phyloP scores from a whole-genome alignment of 2,888 invertebrate genomes.

The Melanargia galathea region DNA sequence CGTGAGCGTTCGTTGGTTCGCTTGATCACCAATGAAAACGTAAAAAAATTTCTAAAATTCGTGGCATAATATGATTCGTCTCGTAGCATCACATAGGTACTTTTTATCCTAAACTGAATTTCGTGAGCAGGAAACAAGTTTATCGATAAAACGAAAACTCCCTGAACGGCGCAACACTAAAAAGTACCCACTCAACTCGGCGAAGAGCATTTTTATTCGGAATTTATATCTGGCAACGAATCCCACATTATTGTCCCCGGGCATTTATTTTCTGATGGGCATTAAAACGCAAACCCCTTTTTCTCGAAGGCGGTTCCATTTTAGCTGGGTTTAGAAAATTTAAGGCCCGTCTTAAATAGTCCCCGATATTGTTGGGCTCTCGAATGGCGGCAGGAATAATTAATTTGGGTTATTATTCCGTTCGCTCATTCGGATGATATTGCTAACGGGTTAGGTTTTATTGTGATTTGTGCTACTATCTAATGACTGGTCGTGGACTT shows the following conservation, averaged over 20 bases:
- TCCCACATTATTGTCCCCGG: slow-evolving; percentile 80
- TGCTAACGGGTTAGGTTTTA: slow-evolving; percentile 12
- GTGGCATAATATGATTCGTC: no score
- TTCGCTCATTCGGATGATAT: slow-evolving; percentile 69
- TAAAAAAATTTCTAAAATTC: no score
- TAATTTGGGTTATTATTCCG: slow-evolving; percentile 76
- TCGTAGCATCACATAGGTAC: no score
- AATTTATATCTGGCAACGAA: slow-evolving; percentile 79
- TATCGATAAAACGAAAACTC: background rate
- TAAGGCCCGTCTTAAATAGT: slow-evolving; percentile 70
- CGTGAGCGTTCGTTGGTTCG: no score
- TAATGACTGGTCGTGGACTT: background rate
- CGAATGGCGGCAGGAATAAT: slow-evolving; percentile 68
- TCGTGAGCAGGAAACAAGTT: no score
- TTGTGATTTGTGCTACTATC: background rate
- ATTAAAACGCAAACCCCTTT: slow-evolving; percentile 81
- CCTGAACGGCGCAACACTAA: slow-evolving; percentile 48
- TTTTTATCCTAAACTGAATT: no score
- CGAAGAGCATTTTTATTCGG: slow-evolving; percentile 75
- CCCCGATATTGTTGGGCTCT: slow-evolving; percentile 60
- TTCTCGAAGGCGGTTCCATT: slow-evolving; percentile 78
- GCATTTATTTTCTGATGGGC: slow-evolving; percentile 81
- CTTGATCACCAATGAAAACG: no score
- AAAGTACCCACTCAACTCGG: slow-evolving; percentile 47
- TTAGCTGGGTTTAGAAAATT: slow-evolving; percentile 81